A percentile compares a stretch with the other conserved stretches of the same genome.
phyloP scores from a whole-genome alignment of 2,888 invertebrate species.

The Tineola bisselliella region DNA sequence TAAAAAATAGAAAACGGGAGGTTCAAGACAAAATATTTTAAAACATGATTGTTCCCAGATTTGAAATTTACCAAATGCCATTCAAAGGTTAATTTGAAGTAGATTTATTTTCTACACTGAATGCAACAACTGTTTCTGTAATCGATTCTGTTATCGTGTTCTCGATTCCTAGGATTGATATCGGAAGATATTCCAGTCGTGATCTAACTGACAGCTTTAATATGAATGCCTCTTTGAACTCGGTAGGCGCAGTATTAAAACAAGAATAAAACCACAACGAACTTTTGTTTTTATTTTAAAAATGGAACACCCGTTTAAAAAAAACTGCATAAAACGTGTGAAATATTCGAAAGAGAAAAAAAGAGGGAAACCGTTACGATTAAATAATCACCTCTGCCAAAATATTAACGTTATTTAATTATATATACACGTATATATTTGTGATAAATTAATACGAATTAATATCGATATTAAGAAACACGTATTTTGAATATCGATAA shows the following conservation, averaged over 20 bases:
- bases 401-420: slow-evolving; percentile 1
- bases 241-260: slow-evolving; percentile 4
- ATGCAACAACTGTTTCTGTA: slow-evolving; percentile 5
- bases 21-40: too few species aligned
- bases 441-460: background rate
- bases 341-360: background rate
- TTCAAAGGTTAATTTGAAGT: background rate
- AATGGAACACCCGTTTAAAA: background rate
- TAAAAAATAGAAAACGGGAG: too few species aligned
- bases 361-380: too few species aligned
- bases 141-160: slow-evolving; percentile 9
- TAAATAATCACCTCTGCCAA: background rate
- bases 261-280: background rate
- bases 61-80: background rate
- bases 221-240: slow-evolving; percentile 7
- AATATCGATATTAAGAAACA: background rate
- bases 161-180: slow-evolving; percentile 8
- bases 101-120: background rate
- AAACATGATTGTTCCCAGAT: too few species aligned
- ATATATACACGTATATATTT: too few species aligned
- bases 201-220: background rate
- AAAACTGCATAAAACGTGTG: background rate
- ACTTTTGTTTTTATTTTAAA: background rate
- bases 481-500: background rate
- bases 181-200: slow-evolving; percentile 5